Conservation (phyloP, 2,888 invertebrate species). For the Salticus scenicus region DNA sequence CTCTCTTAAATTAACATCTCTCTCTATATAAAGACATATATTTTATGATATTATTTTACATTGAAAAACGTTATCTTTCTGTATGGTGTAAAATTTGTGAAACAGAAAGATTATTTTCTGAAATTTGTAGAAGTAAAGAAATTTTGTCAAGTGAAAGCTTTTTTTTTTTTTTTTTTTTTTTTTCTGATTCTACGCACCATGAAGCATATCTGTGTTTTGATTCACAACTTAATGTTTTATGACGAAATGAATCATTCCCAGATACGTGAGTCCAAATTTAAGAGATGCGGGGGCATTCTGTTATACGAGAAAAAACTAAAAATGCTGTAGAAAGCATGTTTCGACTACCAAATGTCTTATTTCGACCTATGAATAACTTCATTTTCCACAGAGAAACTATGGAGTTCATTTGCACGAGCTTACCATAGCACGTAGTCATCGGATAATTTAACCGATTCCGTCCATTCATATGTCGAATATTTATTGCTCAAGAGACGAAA, state of each 20-base stretch:
- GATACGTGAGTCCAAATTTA: background rate
- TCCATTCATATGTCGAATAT: constrained; percentile 12
- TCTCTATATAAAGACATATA: no score
- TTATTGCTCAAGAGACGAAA: constrained; percentile 1
- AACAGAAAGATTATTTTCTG: no score
- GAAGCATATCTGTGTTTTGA: background rate
- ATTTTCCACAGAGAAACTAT: background rate
- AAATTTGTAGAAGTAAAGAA: no score
- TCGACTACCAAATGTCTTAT: background rate
- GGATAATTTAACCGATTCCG: constrained; percentile 16
- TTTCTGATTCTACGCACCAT: background rate
- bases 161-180: no score
- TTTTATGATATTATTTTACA: no score
- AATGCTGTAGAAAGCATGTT: background rate
- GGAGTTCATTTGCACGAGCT: background rate
- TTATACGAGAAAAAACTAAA: background rate
- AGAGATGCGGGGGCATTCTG: background rate
- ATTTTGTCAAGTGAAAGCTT: no score
- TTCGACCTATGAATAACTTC: background rate
- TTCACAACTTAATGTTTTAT: background rate
- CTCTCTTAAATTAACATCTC: no score
- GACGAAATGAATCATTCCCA: background rate
- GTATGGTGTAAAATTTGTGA: no score
- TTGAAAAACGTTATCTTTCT: no score
- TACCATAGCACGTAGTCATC: background rate